Base-by-base conservation (phyloP, 2,113 vertebrate species). In the Isurus oxyrinchus region DNA sequence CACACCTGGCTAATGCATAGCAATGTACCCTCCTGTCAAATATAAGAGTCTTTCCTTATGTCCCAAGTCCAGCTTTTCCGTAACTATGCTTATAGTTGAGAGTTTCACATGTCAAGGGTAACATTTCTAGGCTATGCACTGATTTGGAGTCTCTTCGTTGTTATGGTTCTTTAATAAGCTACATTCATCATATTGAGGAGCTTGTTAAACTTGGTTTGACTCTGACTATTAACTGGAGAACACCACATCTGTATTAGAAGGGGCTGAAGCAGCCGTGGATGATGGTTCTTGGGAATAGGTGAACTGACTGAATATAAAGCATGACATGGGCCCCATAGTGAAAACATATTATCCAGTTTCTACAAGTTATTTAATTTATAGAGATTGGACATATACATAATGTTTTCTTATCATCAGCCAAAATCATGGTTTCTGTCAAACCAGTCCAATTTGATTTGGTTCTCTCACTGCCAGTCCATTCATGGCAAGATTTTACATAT, bases 151-250 rank as follows among this genome's bases (percentile, higher is more conserved):
- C n/a, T 5, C 63, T 69, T 69, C 23, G 5, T 27, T 95, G 94
- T 95, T 66, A 91, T 61, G 21, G 53, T 67, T 55, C 14, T 72
- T 53, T 31, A 95, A 76, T 72, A 95, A 76, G 66, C 40, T 14
- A 53, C 67, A 95, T 95, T 95, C 67, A 95, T 95, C 40, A 69
- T 95, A 95, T 95, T 69, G 44, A 95, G n/a, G 63, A 72, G 44
- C 94, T 95, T 69, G 66, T 95, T 95, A 95, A 95, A 95, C 94
- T 72, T 95, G 23, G 53, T 16, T 72, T 95, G 94, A 95, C 44
- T 95, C 66, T 69, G 66, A 95, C 27, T 69, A 31, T 69, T 67
- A 95, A 69, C 40, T 72, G 66, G 66, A 69, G 67, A 72, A 55
- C 44, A 95, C 23, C 67, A 72, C 13, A 72, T 55, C 66, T 19